These are phyloP conservation scores for Microcebus murinus DNA, from an alignment of 2,113 vertebrate genomes.

Conservation along the genomic window DNA sequence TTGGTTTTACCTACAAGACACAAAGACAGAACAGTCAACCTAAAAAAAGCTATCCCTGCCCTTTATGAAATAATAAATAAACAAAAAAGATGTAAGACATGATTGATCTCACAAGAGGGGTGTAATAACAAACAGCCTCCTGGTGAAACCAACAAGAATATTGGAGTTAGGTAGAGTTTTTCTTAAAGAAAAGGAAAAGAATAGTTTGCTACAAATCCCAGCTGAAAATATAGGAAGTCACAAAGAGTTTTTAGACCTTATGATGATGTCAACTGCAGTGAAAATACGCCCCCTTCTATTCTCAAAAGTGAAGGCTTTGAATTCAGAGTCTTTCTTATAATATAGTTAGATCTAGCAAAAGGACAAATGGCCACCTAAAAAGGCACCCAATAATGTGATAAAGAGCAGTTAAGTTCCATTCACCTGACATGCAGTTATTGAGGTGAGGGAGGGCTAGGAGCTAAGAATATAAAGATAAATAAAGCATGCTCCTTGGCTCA, in stretches of 20 bases:
- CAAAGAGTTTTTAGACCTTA: conserved; percentile 44
- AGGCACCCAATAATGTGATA: background rate
- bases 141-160: conserved; percentile 45
- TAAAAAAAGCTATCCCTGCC: background rate
- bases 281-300: conserved; percentile 53
- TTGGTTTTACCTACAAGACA: conserved; percentile 9
- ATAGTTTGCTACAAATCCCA: conserved; percentile 1
- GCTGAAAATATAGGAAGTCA: conserved; percentile 59
- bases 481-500: background rate
- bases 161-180: conserved; percentile 13
- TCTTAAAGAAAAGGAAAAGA: conserved; percentile 50
- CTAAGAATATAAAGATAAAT: conserved; percentile 42
- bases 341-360: conserved; percentile 41
- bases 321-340: conserved; percentile 48
- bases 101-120: conserved; percentile 43
- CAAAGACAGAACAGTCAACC: conserved; percentile 2
- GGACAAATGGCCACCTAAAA: conserved; percentile 29
- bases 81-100: conserved; percentile 35
- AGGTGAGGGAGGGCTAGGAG: background rate
- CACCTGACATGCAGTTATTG: conserved; percentile 49
- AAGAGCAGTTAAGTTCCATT: conserved; percentile 33
- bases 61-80: conserved; percentile 49
- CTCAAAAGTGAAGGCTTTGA: conserved; percentile 47
- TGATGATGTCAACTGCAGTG: conserved; percentile 53
- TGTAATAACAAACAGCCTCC: conserved; percentile 42